Evolutionary conservation across 1,140 invertebrate species (phyloP), one percentile per base, ranked within the genome.

Genomic region (Periplaneta americana): DNA sequence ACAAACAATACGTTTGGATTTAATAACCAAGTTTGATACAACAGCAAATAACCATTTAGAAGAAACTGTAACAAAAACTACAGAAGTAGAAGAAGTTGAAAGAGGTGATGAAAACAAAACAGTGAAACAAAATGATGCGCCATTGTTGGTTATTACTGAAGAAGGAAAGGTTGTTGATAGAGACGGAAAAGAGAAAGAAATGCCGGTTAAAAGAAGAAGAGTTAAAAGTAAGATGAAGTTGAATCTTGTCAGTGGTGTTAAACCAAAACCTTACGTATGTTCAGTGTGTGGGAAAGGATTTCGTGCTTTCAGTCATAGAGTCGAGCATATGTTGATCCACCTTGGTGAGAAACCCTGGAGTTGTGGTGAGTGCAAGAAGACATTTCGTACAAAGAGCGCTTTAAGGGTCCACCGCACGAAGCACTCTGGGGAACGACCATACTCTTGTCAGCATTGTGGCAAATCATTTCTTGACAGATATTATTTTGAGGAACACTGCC

Each of bases 401-500:
- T 74, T 74, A n/a, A 80, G 48, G 32, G 31, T 76, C 15, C 75
- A 82, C 34, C 11, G 22, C 36, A 37, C 48, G 39, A 74, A 39
- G 28, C 76, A 78, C 79, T 39, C 57, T 0, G 34, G 85, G 39
- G 83, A 84, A 82, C 36, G 86, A 86, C 48, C 88, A 39, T 81
- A 36, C 33, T 31, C 31, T 2, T 81, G 80, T 78, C 35, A 78
- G 22, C 34, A 34, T 22, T 81, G 80, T 48, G 37, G 48, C 2
- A 81, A 81, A 66, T 81, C 80, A n/a, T 81, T 81, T 78, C 28
- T 48, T 57, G 80, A 81, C 35, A 76, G 48, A 48, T 81, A 77
- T 66, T 81, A 79, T 79, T 85, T 91, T 8, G 86, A 90, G 74
- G 91, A 91, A 18, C 91, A 92, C 84, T 88, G 91, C 66, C 86